These are phyloP conservation scores for Hoplostethus atlanticus DNA, from an alignment of 2,797 vertebrate genomes.

Conservation along the genomic window DNA sequence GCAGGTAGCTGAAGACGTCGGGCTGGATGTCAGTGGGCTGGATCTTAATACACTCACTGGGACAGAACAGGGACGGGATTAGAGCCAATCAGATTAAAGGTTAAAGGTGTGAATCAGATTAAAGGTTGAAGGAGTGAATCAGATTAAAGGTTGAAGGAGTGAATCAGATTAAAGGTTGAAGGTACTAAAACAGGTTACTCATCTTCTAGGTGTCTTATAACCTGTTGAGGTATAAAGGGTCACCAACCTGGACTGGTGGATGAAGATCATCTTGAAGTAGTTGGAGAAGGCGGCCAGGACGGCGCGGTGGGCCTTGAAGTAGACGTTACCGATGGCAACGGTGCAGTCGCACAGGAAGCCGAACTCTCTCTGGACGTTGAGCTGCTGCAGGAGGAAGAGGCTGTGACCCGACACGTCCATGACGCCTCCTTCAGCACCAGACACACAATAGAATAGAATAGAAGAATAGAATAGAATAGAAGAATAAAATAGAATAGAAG, in stretches of 20 bases:
- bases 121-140: background rate
- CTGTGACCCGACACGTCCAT: constrained; percentile 95
- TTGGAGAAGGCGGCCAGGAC: constrained; percentile 98
- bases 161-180: background rate
- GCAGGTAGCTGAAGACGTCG: constrained; percentile 97
- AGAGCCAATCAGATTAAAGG: background rate
- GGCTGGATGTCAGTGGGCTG: constrained; percentile 98
- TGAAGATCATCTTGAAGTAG: constrained; percentile 99
- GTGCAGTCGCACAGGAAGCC: constrained; percentile 99
- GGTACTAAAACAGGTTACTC: no score
- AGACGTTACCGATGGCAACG: constrained; percentile 97
- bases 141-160: background rate
- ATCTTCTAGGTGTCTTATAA: no score
- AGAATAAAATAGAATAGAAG: no score
- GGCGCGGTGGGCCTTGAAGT: constrained; percentile 98
- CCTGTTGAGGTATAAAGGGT: no score
- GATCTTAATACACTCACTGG: constrained; percentile 98
- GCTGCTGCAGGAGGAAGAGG: constrained; percentile 95
- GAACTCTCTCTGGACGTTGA: constrained; percentile 97
- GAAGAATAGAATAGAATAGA: no score
- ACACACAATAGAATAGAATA: constrained; percentile 1
- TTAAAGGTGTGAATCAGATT: background rate
- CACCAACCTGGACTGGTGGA: constrained; percentile 95
- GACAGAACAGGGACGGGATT: background rate
- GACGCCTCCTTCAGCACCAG: constrained; percentile 50